phyloP scores from a whole-genome alignment of 2,888 invertebrate species.

The Octodonta nipae region DNA sequence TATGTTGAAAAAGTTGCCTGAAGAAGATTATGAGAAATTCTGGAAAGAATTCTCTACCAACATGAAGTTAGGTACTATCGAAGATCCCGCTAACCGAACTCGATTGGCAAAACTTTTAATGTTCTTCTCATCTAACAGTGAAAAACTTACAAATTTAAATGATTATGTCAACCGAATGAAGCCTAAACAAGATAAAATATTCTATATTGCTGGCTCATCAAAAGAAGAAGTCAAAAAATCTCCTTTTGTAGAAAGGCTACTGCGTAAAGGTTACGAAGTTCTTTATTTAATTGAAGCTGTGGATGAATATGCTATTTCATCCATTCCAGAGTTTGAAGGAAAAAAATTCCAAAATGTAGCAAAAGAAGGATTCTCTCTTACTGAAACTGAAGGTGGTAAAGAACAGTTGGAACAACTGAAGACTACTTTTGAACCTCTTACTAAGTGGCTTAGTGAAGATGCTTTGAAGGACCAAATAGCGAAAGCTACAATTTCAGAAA shows the following conservation, averaged over 20 bases:
- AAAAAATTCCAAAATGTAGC: constrained; percentile 99
- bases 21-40: constrained; percentile 80
- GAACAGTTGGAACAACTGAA: constrained; percentile 65
- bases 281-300: constrained; percentile 90
- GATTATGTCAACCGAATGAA: constrained; percentile 94
- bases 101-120: constrained; percentile 86
- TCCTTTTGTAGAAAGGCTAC: constrained; percentile 89
- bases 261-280: constrained; percentile 89
- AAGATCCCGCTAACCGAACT: constrained; percentile 92
- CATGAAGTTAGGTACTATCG: constrained; percentile 70
- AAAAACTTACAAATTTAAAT: constrained; percentile 57
- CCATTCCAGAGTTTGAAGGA: constrained; percentile 93
- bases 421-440: constrained; percentile 73
- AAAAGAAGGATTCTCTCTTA: constrained; percentile 87
- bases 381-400: constrained; percentile 57
- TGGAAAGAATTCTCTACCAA: constrained; percentile 99
- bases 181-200: constrained; percentile 85
- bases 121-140: constrained; percentile 69
- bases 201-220: constrained; percentile 86
- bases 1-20: constrained; percentile 92
- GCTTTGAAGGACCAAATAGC: constrained; percentile 64
- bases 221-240: constrained; percentile 76
- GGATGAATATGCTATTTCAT: constrained; percentile 93
- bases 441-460: constrained; percentile 73
- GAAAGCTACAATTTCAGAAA: constrained; percentile 75